phyloP scores from a whole-genome alignment of 2,113 vertebrate species.

The Corydoras maculifer region DNA sequence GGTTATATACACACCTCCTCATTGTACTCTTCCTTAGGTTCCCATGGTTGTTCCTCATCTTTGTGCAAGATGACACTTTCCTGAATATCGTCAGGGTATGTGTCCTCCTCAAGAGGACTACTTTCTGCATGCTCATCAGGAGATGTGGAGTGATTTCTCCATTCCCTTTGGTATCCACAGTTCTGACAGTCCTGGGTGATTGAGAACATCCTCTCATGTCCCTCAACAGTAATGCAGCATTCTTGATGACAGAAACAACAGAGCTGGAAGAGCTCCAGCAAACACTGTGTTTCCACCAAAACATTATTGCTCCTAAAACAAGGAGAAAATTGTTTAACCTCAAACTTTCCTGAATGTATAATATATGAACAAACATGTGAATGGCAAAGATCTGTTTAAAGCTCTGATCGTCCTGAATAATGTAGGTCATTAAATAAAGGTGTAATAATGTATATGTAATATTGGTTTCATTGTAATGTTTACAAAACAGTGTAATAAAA shows the following conservation, averaged over 20 bases:
- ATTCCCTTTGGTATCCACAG: slow-evolving; percentile 10
- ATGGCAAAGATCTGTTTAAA: too few species aligned
- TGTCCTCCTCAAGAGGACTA: not conserved
- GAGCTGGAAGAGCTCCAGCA: slow-evolving; percentile 29
- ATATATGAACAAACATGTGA: too few species aligned
- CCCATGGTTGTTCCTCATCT: too few species aligned
- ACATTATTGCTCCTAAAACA: slow-evolving; percentile 11
- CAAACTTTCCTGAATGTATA: too few species aligned
- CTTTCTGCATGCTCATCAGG: not conserved
- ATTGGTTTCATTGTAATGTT: too few species aligned
- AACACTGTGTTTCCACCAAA: slow-evolving; percentile 14
- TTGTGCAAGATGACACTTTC: too few species aligned
- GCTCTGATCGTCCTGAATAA: too few species aligned
- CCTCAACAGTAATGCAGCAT: slow-evolving; percentile 17
- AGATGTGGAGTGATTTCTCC: slow-evolving; percentile 9
- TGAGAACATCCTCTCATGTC: slow-evolving; percentile 15
- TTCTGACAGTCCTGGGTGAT: slow-evolving; percentile 21
- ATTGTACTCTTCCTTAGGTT: not conserved
- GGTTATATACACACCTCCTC: slow-evolving; percentile 10
- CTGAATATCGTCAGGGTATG: too few species aligned
- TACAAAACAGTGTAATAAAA: too few species aligned
- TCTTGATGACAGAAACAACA: slow-evolving; percentile 20
- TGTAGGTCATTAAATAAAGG: too few species aligned
- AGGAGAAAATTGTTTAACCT: not conserved
- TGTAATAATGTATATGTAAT: too few species aligned